Conservation (phyloP, 2,113 vertebrate species). For the Osmerus mordax region DNA sequence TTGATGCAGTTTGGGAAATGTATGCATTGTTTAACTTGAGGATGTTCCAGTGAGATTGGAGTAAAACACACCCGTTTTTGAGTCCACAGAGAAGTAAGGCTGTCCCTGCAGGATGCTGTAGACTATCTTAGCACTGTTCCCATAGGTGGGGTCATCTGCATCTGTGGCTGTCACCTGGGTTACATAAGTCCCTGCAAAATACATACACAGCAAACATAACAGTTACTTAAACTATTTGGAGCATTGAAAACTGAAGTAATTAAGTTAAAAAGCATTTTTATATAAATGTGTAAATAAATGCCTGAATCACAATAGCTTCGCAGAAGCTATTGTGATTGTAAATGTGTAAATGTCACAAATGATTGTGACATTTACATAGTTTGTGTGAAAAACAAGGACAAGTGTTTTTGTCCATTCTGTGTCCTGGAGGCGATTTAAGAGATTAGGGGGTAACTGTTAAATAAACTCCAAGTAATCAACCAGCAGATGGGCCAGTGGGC, state of each 20-base stretch:
- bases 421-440: conserved; percentile 47
- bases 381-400: conserved; percentile 10
- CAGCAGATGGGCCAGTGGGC: conserved; percentile 47
- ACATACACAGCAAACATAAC: background rate
- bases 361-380: too few species aligned
- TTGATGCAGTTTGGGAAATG: too few species aligned
- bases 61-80: conserved; percentile 37
- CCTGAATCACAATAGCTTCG: too few species aligned
- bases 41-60: background rate
- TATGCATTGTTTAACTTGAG: background rate
- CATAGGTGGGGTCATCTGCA: conserved; percentile 69
- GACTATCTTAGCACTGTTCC: conserved; percentile 63
- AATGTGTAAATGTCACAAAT: too few species aligned
- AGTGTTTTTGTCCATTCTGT: conserved; percentile 22
- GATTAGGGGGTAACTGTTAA: conserved; percentile 53
- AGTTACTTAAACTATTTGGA: background rate
- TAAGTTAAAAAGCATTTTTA: too few species aligned
- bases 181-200: conserved; percentile 59
- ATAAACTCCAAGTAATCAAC: conserved; percentile 53
- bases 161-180: conserved; percentile 64
- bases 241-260: background rate
- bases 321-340: too few species aligned
- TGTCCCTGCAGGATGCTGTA: conserved; percentile 59
- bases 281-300: too few species aligned
- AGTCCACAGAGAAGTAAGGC: conserved; percentile 51